Percentiles rank a stretch among this genome's conserved stretches.
These are phyloP conservation scores for Buphagus erythrorhynchus DNA, from an alignment of 2,797 vertebrate species.

Conservation along the genomic window DNA sequence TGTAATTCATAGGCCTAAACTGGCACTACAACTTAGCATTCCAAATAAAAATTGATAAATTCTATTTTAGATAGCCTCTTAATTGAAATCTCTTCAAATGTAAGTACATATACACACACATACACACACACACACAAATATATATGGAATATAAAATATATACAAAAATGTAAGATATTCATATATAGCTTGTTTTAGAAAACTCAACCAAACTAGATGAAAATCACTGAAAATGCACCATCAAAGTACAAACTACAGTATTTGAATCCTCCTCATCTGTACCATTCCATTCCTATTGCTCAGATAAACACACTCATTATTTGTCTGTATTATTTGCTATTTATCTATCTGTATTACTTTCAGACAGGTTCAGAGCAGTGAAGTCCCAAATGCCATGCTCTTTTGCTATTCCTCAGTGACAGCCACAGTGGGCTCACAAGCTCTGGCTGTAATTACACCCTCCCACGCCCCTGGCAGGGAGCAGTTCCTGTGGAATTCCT, in stretches of 20 bases:
- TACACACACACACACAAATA: background rate
- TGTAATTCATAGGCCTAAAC: background rate
- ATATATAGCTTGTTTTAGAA: background rate
- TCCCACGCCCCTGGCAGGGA: accelerated
- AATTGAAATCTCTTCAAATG: background rate
- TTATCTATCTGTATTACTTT: background rate
- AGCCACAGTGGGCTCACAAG: too few relatives aligned
- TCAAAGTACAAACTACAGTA: background rate
- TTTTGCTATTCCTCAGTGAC: background rate
- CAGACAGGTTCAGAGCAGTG: background rate
- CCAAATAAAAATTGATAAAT: background rate
- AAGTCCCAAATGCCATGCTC: background rate
- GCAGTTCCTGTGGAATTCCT: background rate
- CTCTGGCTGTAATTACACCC: background rate
- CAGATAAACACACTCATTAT: background rate
- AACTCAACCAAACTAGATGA: background rate
- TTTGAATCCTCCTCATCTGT: background rate
- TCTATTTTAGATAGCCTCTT: background rate
- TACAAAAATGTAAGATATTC: background rate
- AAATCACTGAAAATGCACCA: background rate
- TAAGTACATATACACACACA: background rate
- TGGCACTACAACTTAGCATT: background rate
- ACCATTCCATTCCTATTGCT: accelerated
- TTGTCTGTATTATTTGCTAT: background rate
- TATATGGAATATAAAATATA: background rate